Evolutionary conservation across 2,797 vertebrate species (phyloP).

Genomic region (Natrix natrix): DNA sequence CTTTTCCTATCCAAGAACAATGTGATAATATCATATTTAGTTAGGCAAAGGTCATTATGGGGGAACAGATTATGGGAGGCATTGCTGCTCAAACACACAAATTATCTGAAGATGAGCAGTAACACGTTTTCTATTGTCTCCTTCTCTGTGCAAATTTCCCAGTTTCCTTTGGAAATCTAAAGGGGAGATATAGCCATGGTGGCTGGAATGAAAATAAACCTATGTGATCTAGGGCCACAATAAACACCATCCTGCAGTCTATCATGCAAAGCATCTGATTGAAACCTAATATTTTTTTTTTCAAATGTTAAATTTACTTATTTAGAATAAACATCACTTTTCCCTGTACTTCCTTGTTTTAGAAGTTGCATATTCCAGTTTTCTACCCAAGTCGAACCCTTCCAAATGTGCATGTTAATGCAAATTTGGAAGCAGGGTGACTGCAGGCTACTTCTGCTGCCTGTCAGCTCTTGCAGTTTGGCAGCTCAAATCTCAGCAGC

Average conservation of each 20-base stretch:
- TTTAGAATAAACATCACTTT: background rate
- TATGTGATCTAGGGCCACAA: background rate
- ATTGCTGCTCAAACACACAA: background rate
- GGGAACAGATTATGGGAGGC: background rate
- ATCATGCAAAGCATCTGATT: background rate
- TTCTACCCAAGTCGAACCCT: background rate
- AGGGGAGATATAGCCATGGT: background rate
- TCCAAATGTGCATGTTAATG: background rate
- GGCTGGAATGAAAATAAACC: background rate
- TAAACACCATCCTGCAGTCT: background rate
- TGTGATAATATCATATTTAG: background rate
- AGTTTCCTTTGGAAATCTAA: background rate
- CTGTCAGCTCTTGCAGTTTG: no score
- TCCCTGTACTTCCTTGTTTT: background rate
- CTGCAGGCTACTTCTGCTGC: no score
- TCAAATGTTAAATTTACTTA: background rate
- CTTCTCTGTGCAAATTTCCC: background rate
- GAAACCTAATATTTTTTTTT: background rate
- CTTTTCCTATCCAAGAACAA: background rate
- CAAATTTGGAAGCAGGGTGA: no score
- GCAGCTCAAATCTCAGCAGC: no score
- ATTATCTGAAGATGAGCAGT: background rate
- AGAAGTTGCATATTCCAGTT: background rate
- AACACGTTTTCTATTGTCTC: background rate
- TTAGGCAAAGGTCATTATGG: background rate